Conservation (phyloP, 2,113 vertebrate genomes). For the Microtus richardsoni region DNA sequence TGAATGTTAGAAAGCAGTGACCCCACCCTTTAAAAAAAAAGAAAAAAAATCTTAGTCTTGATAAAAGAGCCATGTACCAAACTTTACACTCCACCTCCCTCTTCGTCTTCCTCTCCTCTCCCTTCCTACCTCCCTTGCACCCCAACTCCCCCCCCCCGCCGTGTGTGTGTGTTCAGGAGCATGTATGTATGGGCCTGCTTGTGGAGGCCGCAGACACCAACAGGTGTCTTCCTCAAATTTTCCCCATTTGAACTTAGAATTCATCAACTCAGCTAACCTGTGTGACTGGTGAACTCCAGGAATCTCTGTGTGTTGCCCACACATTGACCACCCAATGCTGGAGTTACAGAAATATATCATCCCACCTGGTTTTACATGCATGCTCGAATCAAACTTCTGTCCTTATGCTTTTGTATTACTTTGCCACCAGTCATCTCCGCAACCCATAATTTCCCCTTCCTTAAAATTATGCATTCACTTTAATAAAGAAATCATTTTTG, state of each 20-base stretch:
- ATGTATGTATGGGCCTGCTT: neutral
- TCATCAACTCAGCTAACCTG: neutral
- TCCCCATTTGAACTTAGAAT: neutral
- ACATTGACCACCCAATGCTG: neutral
- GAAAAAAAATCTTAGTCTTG: neutral
- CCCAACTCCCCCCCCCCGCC: too few relatives aligned
- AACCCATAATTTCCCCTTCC: slow-evolving; percentile 19
- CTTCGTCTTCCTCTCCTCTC: neutral
- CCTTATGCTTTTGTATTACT: neutral
- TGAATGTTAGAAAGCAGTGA: neutral
- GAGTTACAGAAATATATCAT: neutral
- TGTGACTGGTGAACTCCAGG: neutral
- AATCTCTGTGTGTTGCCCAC: neutral
- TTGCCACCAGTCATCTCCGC: neutral
- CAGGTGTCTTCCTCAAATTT: neutral
- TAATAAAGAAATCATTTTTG: neutral
- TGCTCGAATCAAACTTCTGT: neutral
- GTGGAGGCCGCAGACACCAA: neutral
- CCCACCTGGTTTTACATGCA: neutral
- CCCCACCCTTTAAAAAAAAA: accelerated
- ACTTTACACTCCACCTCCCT: too few relatives aligned
- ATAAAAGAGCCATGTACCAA: neutral
- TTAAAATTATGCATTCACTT: neutral
- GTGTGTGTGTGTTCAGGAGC: neutral
- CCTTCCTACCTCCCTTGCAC: neutral